Evolutionary conservation across 2,113 vertebrate species (phyloP), one percentile per base, ranked within the genome.

Genomic region (Potamarius usumacintae): DNA sequence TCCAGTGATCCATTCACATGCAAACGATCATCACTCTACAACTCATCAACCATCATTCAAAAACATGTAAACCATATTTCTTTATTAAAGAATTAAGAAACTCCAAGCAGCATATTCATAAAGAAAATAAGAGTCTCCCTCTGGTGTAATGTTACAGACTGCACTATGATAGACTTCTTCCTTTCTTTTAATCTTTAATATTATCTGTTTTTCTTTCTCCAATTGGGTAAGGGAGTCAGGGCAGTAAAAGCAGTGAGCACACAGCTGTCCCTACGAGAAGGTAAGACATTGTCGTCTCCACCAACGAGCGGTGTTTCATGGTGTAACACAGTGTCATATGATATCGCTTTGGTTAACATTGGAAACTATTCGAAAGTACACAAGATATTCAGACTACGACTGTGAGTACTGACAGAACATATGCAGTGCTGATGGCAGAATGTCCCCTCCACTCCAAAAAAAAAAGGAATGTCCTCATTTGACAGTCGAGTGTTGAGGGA

Each of bases 31-130:
- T 27, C 12, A 17, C 76, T 22, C 25, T 7, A 15, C 74, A 77
- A 77, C 74, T 52, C 53, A 81, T 42, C 27, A 60, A 20, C 18
- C 79, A 82, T 63, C 52, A 90, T 65, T 86, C 86, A 83, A 74
- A 63, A 15, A 65, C 52, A 25, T 94, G 92, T 93, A 93, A 94
- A 94, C 92, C 92, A 94, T 93, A 92, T 94, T 94, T 95, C 92
- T 95, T 95, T 95, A 95, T 95, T 95, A 95, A 95, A 95, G 94
- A 76, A 91, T 95, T 95, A 95, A 94, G 93, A 95, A 95, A 95
- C 91, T 95, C 94, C 95, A 95, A 95, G 94, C 94, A 94, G 94
- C 93, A 93, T 94, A 95, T 94, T 94, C 92, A 95, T 95, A 94
- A 94, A 95, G 94, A 94, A 95, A 94, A 94, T 91, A 90, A 90